Evolutionary conservation across 2,888 invertebrate genomes (phyloP).

Genomic region (Ormia ochracea): DNA sequence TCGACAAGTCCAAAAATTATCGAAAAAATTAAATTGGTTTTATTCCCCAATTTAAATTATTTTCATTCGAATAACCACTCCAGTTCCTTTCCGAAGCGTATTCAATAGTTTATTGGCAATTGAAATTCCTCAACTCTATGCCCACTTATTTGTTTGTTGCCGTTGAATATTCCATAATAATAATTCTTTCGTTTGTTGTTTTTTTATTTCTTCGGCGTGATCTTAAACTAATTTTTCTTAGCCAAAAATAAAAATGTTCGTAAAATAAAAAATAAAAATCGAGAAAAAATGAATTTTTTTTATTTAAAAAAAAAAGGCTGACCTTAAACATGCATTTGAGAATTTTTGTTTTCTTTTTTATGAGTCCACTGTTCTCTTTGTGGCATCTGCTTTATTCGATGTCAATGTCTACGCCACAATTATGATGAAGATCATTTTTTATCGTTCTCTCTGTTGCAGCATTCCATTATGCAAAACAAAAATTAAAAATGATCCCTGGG

Average conservation of each 20-base stretch:
- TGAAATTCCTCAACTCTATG: not conserved
- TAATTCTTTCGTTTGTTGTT: not conserved
- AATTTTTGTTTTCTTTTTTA: not conserved
- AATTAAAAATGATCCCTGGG: too few species aligned
- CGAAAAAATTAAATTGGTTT: too few species aligned
- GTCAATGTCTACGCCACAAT: conserved; percentile 2
- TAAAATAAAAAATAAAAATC: not conserved
- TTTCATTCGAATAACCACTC: too few species aligned
- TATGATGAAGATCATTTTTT: too few species aligned
- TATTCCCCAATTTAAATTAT: too few species aligned
- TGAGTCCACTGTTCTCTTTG: not conserved
- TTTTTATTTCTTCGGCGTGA: conserved; percentile 3
- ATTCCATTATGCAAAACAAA: too few species aligned
- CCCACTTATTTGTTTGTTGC: conserved; percentile 6
- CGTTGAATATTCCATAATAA: not conserved
- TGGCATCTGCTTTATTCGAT: conserved; percentile 1
- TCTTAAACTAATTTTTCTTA: not conserved
- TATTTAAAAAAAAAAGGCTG: conserved; percentile 6
- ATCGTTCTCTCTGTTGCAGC: too few species aligned
- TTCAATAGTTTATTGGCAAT: too few species aligned
- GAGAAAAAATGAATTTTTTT: not conserved
- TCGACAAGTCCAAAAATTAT: too few species aligned
- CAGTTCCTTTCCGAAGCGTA: too few species aligned
- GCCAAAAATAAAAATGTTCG: not conserved
- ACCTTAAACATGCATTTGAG: conserved; percentile 50